These are phyloP conservation scores for Ceyx margarethae DNA, from an alignment of 2,113 vertebrate genomes.

Conservation along the genomic window DNA sequence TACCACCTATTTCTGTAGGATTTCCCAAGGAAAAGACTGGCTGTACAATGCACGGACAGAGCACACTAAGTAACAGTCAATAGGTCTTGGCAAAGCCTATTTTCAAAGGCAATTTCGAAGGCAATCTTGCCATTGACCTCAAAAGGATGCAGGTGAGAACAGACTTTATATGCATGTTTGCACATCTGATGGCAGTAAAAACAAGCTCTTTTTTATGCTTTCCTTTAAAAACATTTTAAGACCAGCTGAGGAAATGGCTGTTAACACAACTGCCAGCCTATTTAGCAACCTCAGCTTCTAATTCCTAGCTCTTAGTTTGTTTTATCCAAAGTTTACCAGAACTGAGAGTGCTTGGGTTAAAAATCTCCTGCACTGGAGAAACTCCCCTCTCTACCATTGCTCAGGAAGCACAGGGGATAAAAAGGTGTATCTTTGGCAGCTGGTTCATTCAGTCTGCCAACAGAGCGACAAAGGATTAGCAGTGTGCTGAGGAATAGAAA, in stretches of 20 bases:
- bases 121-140: background rate
- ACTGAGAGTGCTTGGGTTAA: conserved; percentile 24
- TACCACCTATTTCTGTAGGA: background rate
- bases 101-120: background rate
- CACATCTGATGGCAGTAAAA: conserved; percentile 50
- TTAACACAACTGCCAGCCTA: conserved; percentile 15
- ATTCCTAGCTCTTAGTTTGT: conserved; percentile 3
- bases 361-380: conserved; percentile 1
- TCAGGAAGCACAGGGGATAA: background rate
- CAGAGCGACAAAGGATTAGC: background rate
- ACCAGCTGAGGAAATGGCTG: background rate
- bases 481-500: background rate
- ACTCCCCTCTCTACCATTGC: background rate
- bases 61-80: background rate
- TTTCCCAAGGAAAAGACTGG: background rate
- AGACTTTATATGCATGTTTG: background rate
- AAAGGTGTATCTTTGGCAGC: conserved; percentile 23
- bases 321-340: conserved; percentile 31
- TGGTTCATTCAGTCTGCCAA: background rate
- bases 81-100: background rate
- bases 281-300: conserved; percentile 12
- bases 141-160: conserved; percentile 15
- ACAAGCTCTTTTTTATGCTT: conserved; percentile 8
- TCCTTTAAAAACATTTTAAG: conserved; percentile 20
- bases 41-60: background rate